Conservation (phyloP, 1,140 invertebrate species). For the Macrobrachium rosenbergii region DNA sequence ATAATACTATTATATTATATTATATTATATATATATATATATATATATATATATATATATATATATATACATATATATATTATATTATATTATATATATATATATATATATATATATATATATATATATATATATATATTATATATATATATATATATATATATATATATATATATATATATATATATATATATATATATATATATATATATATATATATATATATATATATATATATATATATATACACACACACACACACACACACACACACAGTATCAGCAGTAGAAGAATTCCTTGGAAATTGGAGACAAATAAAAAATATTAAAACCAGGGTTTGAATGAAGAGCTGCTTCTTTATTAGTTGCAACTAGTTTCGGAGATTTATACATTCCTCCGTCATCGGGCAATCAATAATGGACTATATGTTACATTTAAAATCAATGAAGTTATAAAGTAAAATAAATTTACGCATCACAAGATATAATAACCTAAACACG, state of each 20-base stretch:
- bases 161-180: background rate
- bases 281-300: too few species aligned
- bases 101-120: slow-evolving; percentile 26
- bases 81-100: background rate
- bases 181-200: background rate
- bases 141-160: slow-evolving; percentile 17
- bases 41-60: background rate
- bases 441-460: too few species aligned
- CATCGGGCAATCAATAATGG: too few species aligned
- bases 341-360: too few species aligned
- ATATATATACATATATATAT: background rate
- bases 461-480: too few species aligned
- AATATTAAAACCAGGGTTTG: too few species aligned
- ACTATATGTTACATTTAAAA: too few species aligned
- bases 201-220: slow-evolving; percentile 12
- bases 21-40: slow-evolving; percentile 8
- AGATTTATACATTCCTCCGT: too few species aligned
- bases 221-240: slow-evolving; percentile 27
- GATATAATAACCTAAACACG: too few species aligned
- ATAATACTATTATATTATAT: background rate
- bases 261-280: background rate
- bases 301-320: too few species aligned
- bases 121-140: slow-evolving; percentile 11
- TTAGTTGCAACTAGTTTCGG: too few species aligned
- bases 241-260: background rate